These are phyloP conservation scores for Motacilla alba DNA, from an alignment of 2,113 vertebrate genomes.

Conservation along the genomic window DNA sequence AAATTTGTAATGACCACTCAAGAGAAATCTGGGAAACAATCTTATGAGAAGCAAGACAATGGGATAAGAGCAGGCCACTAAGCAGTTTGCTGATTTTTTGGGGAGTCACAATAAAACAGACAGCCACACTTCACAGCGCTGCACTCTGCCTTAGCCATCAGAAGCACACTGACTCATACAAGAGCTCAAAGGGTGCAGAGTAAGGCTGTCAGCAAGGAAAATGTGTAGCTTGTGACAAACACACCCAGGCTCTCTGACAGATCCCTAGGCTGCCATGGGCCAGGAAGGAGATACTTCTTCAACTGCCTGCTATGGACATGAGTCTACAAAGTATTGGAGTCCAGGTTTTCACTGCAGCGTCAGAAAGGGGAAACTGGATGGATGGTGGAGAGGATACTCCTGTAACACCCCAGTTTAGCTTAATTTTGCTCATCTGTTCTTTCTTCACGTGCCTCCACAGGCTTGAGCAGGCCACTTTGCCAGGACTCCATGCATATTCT, in stretches of 20 bases:
- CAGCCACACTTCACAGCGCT: neutral
- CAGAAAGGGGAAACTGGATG: neutral
- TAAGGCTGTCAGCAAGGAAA: neutral
- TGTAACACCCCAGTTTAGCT: neutral
- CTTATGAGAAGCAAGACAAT: neutral
- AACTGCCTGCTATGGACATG: fast-evolving
- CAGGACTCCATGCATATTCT: neutral
- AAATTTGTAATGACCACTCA: neutral
- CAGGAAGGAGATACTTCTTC: neutral
- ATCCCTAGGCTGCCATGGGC: neutral
- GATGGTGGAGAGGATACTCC: neutral
- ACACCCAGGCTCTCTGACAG: neutral
- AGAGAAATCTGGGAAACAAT: neutral
- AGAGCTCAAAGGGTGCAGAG: neutral
- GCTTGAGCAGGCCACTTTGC: neutral
- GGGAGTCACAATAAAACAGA: neutral
- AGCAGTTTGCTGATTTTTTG: neutral
- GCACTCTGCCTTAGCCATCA: neutral
- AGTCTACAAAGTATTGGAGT: neutral
- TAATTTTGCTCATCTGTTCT: neutral
- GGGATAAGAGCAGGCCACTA: neutral
- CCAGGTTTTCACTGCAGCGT: neutral
- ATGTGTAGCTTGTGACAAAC: neutral
- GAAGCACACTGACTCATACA: neutral
- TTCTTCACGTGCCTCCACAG: neutral